phyloP scores from a whole-genome alignment of 1,140 invertebrate species.

The Drosophila fuyamai region DNA sequence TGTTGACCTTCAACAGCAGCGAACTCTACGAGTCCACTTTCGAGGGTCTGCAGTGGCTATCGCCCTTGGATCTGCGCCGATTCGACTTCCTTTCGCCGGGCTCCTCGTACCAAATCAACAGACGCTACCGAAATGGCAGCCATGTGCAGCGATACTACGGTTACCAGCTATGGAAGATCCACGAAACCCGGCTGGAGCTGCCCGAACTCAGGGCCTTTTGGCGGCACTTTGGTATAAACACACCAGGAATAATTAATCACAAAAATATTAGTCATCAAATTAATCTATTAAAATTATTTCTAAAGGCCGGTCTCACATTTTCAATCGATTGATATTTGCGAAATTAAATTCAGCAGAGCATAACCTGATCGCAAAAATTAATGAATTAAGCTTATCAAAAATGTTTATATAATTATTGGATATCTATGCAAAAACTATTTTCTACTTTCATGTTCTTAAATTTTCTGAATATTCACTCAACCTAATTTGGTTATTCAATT shows the following conservation, averaged over 20 bases:
- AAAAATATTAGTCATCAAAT: neutral
- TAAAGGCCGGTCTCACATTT: neutral
- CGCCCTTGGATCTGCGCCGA: conserved; percentile 67
- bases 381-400: no score
- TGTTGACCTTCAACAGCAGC: conserved; percentile 59
- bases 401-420: no score
- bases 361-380: no score
- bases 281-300: neutral
- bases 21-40: conserved; percentile 73
- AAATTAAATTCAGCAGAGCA: no score
- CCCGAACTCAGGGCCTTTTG: conserved; percentile 52
- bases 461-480: conserved; percentile 1
- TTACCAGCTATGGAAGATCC: conserved; percentile 76
- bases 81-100: conserved; percentile 69
- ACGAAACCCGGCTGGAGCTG: conserved; percentile 59
- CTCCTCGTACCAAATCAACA: conserved; percentile 78
- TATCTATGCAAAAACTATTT: neutral
- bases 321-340: no score
- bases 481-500: neutral
- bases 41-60: conserved; percentile 75
- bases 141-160: conserved; percentile 69
- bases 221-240: conserved; percentile 63
- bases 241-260: neutral
- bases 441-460: neutral
- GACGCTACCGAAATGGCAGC: conserved; percentile 65